phyloP scores from a whole-genome alignment of 2,888 invertebrate genomes.

The Mesoligia furuncula region DNA sequence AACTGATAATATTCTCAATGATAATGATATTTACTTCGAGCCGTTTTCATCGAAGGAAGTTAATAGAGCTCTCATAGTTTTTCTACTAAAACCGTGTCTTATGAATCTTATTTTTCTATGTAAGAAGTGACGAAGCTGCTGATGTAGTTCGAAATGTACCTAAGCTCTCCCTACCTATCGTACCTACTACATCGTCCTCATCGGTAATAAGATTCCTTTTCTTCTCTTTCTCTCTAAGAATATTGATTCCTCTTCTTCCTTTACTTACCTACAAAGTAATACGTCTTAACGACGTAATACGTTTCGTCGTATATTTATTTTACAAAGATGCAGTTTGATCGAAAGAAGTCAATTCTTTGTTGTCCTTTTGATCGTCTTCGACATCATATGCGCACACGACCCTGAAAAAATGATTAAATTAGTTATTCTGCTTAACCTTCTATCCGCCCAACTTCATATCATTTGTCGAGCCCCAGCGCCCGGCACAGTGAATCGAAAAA shows the following conservation, averaged over 20 bases:
- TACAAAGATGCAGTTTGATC: background rate
- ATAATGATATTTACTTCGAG: too few relatives aligned
- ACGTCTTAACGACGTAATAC: constrained; percentile 32
- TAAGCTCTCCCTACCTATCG: background rate
- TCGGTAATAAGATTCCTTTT: background rate
- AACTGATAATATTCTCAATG: background rate
- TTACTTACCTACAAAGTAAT: constrained; percentile 4
- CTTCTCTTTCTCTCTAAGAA: background rate
- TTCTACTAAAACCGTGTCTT: background rate
- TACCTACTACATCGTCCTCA: background rate
- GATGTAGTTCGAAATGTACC: too few relatives aligned
- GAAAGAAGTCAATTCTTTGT: background rate
- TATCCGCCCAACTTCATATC: too few relatives aligned
- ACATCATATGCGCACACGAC: background rate
- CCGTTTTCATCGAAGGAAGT: background rate
- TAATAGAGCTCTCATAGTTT: background rate
- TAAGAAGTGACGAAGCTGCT: background rate
- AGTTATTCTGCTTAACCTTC: too few relatives aligned
- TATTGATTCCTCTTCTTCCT: background rate
- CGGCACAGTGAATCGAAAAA: too few relatives aligned
- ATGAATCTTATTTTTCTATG: background rate
- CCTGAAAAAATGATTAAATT: background rate
- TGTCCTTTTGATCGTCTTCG: background rate
- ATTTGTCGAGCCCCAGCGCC: too few relatives aligned
- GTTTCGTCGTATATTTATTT: constrained; percentile 25